Percentiles rank a stretch among this genome's conserved stretches.
Conservation (phyloP, 2,888 invertebrate species). For the Stenoptilia bipunctidactyla region DNA sequence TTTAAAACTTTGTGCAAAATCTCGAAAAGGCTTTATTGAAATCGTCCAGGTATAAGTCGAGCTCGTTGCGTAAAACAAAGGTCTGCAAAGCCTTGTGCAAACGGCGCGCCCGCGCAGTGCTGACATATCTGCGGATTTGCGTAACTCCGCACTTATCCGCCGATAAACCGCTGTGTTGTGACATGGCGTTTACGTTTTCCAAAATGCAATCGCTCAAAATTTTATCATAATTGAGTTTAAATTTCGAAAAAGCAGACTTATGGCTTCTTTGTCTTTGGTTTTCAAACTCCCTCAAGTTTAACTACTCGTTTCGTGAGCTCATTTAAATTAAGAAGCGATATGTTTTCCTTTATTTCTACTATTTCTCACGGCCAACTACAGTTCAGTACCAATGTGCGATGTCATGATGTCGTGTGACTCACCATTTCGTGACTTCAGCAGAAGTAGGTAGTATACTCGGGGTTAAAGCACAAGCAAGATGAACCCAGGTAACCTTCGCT, state of each 20-base stretch:
- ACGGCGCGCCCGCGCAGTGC: slow-evolving; percentile 53
- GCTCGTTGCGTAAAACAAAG: slow-evolving; percentile 71
- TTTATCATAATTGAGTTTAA: no score
- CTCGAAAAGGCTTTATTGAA: slow-evolving; percentile 28
- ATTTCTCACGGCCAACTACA: slow-evolving; percentile 32
- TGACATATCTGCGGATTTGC: slow-evolving; percentile 70
- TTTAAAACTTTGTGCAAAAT: slow-evolving; percentile 22
- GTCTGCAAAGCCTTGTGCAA: slow-evolving; percentile 70
- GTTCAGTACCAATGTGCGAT: slow-evolving; percentile 40
- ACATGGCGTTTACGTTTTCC: slow-evolving; percentile 53
- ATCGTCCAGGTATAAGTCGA: slow-evolving; percentile 64
- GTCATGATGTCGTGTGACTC: slow-evolving; percentile 53
- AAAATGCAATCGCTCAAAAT: slow-evolving; percentile 25
- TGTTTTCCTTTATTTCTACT: no score
- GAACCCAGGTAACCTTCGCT: slow-evolving; percentile 48
- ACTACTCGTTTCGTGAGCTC: no score
- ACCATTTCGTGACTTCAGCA: slow-evolving; percentile 39
- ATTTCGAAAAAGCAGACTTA: no score
- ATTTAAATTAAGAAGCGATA: slow-evolving; percentile 6
- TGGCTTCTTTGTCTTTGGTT: background rate
- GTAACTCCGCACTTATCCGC: slow-evolving; percentile 68
- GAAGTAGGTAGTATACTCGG: no score
- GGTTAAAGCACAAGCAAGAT: slow-evolving; percentile 27
- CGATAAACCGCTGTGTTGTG: slow-evolving; percentile 60
- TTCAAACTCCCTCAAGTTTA: background rate